These are phyloP conservation scores for Gila orcuttii DNA, from an alignment of 2,113 vertebrate species.

Conservation along the genomic window DNA sequence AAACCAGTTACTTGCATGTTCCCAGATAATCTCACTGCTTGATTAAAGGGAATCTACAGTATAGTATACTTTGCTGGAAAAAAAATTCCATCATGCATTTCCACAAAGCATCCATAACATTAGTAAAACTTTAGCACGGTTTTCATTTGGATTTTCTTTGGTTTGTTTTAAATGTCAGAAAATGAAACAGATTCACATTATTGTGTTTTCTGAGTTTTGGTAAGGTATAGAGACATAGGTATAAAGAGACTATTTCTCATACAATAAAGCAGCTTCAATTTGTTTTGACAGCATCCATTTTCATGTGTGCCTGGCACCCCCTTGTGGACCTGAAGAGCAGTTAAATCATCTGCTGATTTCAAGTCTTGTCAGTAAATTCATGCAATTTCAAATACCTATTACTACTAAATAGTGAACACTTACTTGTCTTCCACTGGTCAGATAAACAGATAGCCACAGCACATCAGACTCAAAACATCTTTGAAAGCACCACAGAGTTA, in stretches of 20 bases:
- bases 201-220: neutral
- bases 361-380: neutral
- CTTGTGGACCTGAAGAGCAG: conserved; percentile 12
- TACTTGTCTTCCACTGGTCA: too few species aligned
- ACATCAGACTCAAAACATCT: too few species aligned
- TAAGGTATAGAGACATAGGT: neutral
- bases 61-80: neutral
- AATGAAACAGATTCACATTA: neutral
- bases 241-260: neutral
- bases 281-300: neutral
- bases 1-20: neutral
- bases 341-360: neutral
- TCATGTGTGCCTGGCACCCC: neutral
- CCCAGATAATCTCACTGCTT: neutral
- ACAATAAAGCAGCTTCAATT: neutral
- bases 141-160: neutral
- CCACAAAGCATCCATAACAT: neutral
- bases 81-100: neutral
- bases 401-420: too few species aligned
- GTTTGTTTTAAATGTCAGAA: neutral
- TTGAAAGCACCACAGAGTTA: too few species aligned
- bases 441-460: too few species aligned
- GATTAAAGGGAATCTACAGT: neutral
- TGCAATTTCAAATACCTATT: neutral
- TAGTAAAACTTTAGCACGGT: neutral